phyloP scores from a whole-genome alignment of 2,113 vertebrate genomes.

The Pelusios castaneus region DNA sequence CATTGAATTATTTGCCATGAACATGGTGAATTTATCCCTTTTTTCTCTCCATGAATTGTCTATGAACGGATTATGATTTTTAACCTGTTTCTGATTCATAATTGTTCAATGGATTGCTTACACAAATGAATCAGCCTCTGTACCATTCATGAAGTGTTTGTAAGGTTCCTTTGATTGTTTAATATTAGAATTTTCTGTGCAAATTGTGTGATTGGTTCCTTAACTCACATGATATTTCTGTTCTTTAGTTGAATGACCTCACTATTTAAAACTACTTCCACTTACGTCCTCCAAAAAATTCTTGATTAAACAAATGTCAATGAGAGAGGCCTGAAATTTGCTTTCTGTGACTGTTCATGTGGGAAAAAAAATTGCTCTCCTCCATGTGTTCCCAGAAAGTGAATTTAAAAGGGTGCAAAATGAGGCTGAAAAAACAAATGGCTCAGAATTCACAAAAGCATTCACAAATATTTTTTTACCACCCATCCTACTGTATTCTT shows the following conservation, averaged over 20 bases:
- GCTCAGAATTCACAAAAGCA: not conserved
- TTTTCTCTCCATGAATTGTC: not conserved
- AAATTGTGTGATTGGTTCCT: not conserved
- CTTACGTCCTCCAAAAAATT: not conserved
- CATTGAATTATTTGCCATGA: not conserved
- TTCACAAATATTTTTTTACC: accelerated
- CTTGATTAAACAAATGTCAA: not conserved
- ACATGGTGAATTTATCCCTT: not conserved
- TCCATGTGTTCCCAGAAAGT: not conserved
- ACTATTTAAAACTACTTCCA: not conserved
- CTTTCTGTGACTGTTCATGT: not conserved
- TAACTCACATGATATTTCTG: not conserved
- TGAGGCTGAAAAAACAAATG: not conserved
- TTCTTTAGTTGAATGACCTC: not conserved
- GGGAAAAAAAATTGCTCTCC: not conserved
- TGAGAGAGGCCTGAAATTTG: not conserved
- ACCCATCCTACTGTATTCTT: not conserved
- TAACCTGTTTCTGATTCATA: not conserved
- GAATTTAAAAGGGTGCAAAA: not conserved
- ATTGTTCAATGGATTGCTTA: not conserved
- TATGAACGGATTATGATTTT: not conserved
- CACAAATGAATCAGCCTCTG: not conserved
- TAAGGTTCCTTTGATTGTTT: not conserved
- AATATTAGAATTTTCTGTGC: not conserved
- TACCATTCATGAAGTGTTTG: not conserved